Conservation (phyloP, 2,888 invertebrate species). For the Amaurobius ferox region DNA sequence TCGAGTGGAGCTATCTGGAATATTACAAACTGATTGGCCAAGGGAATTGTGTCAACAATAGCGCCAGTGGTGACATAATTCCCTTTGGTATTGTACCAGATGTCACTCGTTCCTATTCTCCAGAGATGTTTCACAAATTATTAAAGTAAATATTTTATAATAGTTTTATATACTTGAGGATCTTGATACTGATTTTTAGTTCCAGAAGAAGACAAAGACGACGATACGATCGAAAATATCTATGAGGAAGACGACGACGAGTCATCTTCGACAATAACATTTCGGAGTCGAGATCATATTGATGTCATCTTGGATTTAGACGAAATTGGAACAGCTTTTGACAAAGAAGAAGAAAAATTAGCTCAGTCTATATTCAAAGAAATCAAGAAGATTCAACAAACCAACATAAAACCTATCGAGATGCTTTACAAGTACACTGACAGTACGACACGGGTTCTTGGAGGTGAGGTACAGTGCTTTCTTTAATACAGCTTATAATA, state of each 20-base stretch:
- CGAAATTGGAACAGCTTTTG: conserved; percentile 79
- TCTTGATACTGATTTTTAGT: not conserved
- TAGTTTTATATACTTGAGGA: no score
- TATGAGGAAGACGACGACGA: conserved; percentile 79
- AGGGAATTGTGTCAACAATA: no score
- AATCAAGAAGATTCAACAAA: conserved; percentile 89
- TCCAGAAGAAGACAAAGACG: conserved; percentile 41
- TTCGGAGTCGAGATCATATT: conserved; percentile 83
- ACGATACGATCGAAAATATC: conserved; percentile 62
- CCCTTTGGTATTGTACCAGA: no score
- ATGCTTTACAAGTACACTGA: conserved; percentile 93
- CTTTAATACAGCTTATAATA: not conserved
- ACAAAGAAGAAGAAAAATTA: conserved; percentile 73
- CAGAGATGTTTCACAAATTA: no score
- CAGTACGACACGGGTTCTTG: conserved; percentile 87
- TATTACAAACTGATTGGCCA: no score
- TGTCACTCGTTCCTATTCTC: no score
- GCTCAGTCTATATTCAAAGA: conserved; percentile 84
- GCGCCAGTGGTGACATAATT: no score
- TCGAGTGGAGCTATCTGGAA: no score
- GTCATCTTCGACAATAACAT: conserved; percentile 81
- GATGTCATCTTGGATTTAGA: conserved; percentile 84
- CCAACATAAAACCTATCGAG: conserved; percentile 92
- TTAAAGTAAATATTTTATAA: no score
- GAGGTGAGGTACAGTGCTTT: conserved; percentile 58